phyloP scores from a whole-genome alignment of 2,113 vertebrate species.

The Ranitomeya variabilis region DNA sequence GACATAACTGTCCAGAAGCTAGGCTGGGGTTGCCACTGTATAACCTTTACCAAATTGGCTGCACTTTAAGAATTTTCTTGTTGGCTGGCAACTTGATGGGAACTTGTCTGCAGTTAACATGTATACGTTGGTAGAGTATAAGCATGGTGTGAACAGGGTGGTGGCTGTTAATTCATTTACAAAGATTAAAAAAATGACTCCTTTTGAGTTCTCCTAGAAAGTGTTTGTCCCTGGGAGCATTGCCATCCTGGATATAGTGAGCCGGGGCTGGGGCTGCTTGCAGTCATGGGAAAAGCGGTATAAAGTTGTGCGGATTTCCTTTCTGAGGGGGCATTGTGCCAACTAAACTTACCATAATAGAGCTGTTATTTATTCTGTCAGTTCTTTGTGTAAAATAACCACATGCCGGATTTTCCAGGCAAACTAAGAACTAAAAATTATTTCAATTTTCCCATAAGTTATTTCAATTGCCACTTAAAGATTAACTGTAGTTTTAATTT shows the following conservation, averaged over 20 bases:
- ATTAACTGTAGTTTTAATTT: too few relatives aligned
- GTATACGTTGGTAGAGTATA: too few relatives aligned
- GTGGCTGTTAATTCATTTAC: too few relatives aligned
- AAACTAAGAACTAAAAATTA: neutral
- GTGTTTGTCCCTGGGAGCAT: conserved; percentile 28
- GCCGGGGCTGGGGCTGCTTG: conserved; percentile 4
- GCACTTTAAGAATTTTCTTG: too few relatives aligned
- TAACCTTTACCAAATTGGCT: too few relatives aligned
- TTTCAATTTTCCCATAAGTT: neutral
- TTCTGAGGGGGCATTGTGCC: neutral
- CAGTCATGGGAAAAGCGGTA: conserved; percentile 25
- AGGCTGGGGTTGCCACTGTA: too few relatives aligned
- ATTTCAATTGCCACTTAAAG: too few relatives aligned
- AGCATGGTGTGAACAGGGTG: too few relatives aligned
- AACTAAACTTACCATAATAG: neutral
- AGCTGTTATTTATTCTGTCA: neutral
- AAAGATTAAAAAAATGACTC: too few relatives aligned
- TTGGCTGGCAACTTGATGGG: too few relatives aligned
- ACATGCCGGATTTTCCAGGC: neutral
- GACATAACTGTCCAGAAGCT: too few relatives aligned
- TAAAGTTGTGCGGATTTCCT: conserved; percentile 5
- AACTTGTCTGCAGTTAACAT: too few relatives aligned
- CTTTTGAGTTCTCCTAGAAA: conserved; percentile 41
- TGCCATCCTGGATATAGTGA: conserved; percentile 39
- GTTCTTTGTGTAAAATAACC: neutral